These are phyloP conservation scores for Allygus modestus DNA, from an alignment of 2,888 invertebrate genomes.

Conservation along the genomic window DNA sequence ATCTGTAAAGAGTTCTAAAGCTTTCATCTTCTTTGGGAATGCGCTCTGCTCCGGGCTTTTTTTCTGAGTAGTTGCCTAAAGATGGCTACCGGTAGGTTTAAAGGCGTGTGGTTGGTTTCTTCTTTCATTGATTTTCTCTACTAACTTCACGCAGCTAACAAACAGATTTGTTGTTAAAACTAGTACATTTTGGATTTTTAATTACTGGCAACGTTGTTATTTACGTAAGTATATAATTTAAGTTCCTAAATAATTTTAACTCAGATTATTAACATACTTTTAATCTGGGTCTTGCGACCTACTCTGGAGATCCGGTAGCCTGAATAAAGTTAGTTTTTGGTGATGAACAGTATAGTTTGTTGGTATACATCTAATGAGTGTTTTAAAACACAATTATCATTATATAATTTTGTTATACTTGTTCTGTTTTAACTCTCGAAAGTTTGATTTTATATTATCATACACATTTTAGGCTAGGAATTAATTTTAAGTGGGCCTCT, in stretches of 20 bases:
- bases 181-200: not conserved
- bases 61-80: constrained; percentile 18
- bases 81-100: constrained; percentile 57
- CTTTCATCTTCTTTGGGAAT: constrained; percentile 13
- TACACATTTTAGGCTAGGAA: too few species aligned
- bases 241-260: not conserved
- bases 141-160: not conserved
- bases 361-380: not conserved
- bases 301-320: constrained; percentile 48
- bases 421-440: too few species aligned
- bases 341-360: not conserved
- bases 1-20: not conserved
- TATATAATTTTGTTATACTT: too few species aligned
- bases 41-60: constrained; percentile 13
- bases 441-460: too few species aligned
- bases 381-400: too few species aligned
- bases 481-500: too few species aligned
- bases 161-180: constrained; percentile 4
- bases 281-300: constrained; percentile 43
- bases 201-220: not conserved
- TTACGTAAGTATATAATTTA: not conserved
- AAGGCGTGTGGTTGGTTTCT: constrained; percentile 56
- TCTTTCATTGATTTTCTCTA: constrained; percentile 56
- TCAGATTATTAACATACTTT: constrained; percentile 32
- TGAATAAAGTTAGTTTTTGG: constrained; percentile 2